These are phyloP conservation scores for Amphiduros pacificus DNA, from an alignment of 2,888 invertebrate species.

Conservation along the genomic window DNA sequence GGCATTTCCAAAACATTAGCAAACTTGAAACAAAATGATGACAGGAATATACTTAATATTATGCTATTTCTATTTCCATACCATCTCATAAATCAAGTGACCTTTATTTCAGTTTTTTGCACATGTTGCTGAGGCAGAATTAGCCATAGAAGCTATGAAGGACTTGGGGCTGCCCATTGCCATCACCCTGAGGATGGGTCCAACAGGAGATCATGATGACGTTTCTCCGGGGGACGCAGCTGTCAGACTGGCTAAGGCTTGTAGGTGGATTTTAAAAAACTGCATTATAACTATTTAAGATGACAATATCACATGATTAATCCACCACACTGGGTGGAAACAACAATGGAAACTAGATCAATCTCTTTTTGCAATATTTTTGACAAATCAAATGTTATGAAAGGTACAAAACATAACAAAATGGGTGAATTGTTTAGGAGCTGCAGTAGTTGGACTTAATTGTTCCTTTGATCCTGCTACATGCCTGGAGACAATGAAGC, in stretches of 20 bases:
- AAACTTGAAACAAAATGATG: too few species aligned
- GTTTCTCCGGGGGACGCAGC: constrained; percentile 18
- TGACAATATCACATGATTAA: too few species aligned
- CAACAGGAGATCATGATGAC: constrained; percentile 14
- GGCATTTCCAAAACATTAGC: too few species aligned
- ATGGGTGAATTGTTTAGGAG: constrained; percentile 9
- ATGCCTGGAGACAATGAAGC: constrained; percentile 15
- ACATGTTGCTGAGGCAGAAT: constrained; percentile 16
- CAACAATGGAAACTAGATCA: too few species aligned
- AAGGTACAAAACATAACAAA: too few species aligned
- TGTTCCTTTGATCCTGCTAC: constrained; percentile 20
- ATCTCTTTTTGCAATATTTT: too few species aligned
- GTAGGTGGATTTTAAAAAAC: constrained; percentile 8
- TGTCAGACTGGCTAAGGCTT: constrained; percentile 17
- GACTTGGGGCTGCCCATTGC: constrained; percentile 16
- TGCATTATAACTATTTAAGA: too few species aligned
- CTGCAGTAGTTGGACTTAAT: constrained; percentile 24
- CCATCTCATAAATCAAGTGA: too few species aligned
- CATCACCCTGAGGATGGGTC: constrained; percentile 21
- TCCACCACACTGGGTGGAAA: too few species aligned
- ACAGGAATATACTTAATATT: too few species aligned
- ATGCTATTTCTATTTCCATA: too few species aligned
- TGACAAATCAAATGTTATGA: too few species aligned
- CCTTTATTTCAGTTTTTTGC: constrained; percentile 20
- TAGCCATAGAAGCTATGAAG: constrained; percentile 23